phyloP scores from a whole-genome alignment of 2,797 vertebrate genomes.

The Crax fasciolata region DNA sequence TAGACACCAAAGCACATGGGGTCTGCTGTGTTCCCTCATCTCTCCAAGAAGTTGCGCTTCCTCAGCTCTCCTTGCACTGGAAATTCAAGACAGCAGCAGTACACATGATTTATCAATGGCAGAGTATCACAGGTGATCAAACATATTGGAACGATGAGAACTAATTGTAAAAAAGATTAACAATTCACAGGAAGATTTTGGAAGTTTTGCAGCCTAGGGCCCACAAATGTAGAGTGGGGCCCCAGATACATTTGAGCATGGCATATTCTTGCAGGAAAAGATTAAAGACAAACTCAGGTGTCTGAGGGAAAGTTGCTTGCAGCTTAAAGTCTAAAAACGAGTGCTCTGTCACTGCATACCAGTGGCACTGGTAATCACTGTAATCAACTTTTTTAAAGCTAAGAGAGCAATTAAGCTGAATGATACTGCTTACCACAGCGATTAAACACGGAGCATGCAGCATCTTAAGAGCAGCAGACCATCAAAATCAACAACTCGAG shows the following conservation, averaged over 20 bases:
- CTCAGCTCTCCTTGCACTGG: neutral
- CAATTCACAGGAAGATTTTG: neutral
- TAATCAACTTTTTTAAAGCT: slow-evolving; percentile 39
- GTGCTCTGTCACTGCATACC: neutral
- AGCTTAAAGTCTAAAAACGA: slow-evolving; percentile 35
- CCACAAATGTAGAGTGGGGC: neutral
- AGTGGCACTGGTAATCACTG: neutral
- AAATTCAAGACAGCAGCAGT: neutral
- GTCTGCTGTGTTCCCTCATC: neutral
- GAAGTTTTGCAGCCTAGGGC: neutral
- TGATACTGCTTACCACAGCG: slow-evolving; percentile 27
- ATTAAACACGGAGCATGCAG: slow-evolving; percentile 36
- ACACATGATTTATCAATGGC: neutral
- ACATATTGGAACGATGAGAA: neutral
- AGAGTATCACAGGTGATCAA: neutral
- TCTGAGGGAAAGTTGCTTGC: neutral
- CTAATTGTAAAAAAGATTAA: neutral
- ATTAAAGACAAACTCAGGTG: neutral
- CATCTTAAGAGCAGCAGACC: neutral
- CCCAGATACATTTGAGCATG: neutral
- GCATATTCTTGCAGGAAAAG: neutral
- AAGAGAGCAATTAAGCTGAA: slow-evolving; percentile 25
- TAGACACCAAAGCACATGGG: neutral
- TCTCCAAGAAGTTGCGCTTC: neutral
- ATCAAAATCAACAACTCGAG: slow-evolving; percentile 6